Conservation (phyloP, 2,797 vertebrate species). For the Gallirallus australis region DNA sequence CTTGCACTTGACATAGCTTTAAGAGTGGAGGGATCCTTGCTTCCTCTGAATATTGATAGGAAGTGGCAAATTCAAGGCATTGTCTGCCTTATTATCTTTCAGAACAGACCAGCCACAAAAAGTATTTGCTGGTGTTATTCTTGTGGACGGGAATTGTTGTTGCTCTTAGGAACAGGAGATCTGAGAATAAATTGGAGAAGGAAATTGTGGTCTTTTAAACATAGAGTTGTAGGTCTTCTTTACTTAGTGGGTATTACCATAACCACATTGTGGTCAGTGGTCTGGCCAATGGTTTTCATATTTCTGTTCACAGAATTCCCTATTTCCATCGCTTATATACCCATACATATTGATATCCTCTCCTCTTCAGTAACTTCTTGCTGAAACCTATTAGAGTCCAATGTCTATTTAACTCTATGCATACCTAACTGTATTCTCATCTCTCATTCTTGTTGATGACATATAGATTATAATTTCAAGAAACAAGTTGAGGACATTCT, state of each 20-base stretch:
- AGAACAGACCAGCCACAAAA: neutral
- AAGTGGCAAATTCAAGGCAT: neutral
- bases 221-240: neutral
- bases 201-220: constrained; percentile 8
- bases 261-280: constrained; percentile 12
- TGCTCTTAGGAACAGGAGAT: neutral
- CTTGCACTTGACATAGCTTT: neutral
- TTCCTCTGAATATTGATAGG: neutral
- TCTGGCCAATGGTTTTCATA: neutral
- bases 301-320: neutral
- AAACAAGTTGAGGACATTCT: neutral
- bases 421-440: neutral
- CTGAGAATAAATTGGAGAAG: constrained; percentile 8
- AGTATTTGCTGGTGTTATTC: constrained; percentile 2
- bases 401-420: neutral
- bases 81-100: neutral
- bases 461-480: neutral
- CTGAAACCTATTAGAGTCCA: neutral
- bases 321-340: neutral
- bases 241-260: neutral
- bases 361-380: neutral
- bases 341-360: neutral
- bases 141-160: neutral
- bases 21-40: neutral
- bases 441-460: neutral